Evolutionary conservation across 2,113 vertebrate genomes (phyloP), one percentile per base, ranked within the genome.

Genomic region (Sylvietta virens): DNA sequence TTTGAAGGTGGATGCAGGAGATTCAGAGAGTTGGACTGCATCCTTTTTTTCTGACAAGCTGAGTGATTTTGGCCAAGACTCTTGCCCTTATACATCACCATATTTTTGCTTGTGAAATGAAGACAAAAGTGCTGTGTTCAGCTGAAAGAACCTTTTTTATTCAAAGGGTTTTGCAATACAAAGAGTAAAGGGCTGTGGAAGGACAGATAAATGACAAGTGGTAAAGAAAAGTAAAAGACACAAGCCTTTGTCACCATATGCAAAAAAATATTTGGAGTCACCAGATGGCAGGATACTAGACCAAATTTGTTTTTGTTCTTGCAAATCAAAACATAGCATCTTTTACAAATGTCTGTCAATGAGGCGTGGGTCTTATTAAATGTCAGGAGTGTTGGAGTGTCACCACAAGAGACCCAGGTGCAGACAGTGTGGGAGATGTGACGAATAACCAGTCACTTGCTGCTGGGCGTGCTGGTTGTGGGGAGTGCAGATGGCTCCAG

Each of bases 221-320:
- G 33, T 30, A 50, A 90, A 90, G 60, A 57, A 50, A 78, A 83
- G 35, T 58, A 79, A 79, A 90, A 86, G 64, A 78, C 51, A 40
- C n/a, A 81, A 83, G 69, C 11, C 24, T 74, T 86, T 76, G 26
- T 85, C 92, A 65, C 79, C 33, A 54, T 94, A 79, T 76, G 57
- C 37, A 87, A 76, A 84, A 82, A 91, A 72, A 39, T 91, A 91
- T 65, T 81, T 84, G 81, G 84, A 92, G 81, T 91, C 78, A 89
- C 81, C 91, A 96, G 94, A 92, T 91, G 84, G 61, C 74, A 94
- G 48, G 50, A 91, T 90, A 90, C 84, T 87, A 94, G 93, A 85
- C 62, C 71, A 90, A 82, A 87, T 72, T 95, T 91, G 66, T 1
- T 80, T 95, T 93, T 85, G 23, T 71, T 87, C 61, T 72, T 72